Percentiles rank a stretch among this genome's conserved stretches.
These are phyloP conservation scores for Tupaia chinensis DNA, from an alignment of 2,113 vertebrate species.

Conservation along the genomic window DNA sequence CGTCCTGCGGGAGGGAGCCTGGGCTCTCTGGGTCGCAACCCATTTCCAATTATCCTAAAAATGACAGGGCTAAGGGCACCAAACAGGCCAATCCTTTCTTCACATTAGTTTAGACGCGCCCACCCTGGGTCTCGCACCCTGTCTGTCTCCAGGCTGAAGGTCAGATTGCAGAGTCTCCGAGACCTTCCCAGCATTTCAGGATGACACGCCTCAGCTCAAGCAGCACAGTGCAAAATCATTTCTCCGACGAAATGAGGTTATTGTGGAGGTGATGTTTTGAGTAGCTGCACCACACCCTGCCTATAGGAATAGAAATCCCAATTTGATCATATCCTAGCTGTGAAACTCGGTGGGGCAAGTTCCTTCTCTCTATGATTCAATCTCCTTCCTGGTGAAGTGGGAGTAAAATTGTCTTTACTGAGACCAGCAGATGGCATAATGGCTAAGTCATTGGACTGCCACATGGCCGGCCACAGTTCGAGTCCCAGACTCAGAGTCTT, in stretches of 20 bases:
- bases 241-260: background rate
- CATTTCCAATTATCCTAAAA: conserved; percentile 29
- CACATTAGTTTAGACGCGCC: background rate
- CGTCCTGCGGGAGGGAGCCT: rapidly evolving
- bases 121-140: background rate
- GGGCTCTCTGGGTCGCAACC: conserved; percentile 36
- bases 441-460: too few species aligned
- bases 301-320: background rate
- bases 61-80: background rate
- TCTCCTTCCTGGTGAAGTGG: background rate
- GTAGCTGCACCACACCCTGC: rapidly evolving
- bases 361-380: background rate
- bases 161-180: background rate
- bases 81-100: background rate
- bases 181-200: background rate
- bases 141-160: too few species aligned
- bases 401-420: background rate
- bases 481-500: too few species aligned
- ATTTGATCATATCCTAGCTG: rapidly evolving
- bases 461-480: too few species aligned
- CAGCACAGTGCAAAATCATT: background rate
- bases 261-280: background rate
- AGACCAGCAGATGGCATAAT: too few species aligned
- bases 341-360: rapidly evolving
- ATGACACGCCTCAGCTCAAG: background rate